Evolutionary conservation across 2,888 invertebrate genomes (phyloP), one percentile per base, ranked within the genome.

Genomic region (Meliscaeva auricollis): DNA sequence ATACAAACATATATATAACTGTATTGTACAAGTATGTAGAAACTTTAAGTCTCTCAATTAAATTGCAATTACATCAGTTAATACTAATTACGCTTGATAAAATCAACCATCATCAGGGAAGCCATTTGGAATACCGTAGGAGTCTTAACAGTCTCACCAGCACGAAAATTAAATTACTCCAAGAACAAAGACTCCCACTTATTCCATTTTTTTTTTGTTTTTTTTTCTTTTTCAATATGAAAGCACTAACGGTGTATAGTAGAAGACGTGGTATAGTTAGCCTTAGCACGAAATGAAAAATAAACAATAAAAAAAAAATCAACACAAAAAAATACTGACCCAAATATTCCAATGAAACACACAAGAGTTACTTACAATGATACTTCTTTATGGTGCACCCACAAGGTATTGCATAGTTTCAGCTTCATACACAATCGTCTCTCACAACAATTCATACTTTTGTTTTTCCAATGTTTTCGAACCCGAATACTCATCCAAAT

Each of bases 241-340:
- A 60, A 60, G 26, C 60, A 60, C 60, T 32, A 32, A 54, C 52
- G 52, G 52, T 32, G 9, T 30, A 15, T n/a, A 7, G 15, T 9
- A n/a, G n/a, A 4, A 6, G n/a, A 44, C n/a, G 26, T 26, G 26
- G 2, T 3, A 4, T 26, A 26, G 26, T 26, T 26, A 26, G 26
- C 26, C 26, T 26, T 26, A 26, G 26, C 26, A 26, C n/a, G 15
- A 44, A 44, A 15, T 5, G n/a, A 44, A 44, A 15, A n/a, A 41
- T 13, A 15, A 50, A n/a, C n/a, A n/a, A n/a, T n/a, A n/a, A 4
- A 50, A 77, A 32, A 30, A 62, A 38, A 22, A 22, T 30, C n/a
- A 13, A 26, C 60, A 62, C 13, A n/a, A 54, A 48, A 58, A 81
- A 81, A 70, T 44, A 58, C 58, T 81, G 81, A 81, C 81, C 81